Conservation (phyloP, 1,140 invertebrate genomes). For the Bombus confusus region DNA sequence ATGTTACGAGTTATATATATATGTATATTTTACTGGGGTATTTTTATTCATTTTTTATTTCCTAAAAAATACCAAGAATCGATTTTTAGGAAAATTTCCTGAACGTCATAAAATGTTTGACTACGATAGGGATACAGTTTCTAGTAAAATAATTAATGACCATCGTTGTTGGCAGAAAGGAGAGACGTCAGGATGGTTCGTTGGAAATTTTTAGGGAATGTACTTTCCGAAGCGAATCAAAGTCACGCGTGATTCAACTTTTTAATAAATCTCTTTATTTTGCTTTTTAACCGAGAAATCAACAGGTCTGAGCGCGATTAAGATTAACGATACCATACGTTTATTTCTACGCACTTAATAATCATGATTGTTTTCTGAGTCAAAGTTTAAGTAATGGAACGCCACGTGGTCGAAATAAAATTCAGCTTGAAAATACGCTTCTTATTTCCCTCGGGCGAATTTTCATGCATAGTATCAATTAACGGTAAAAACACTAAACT, state of each 20-base stretch:
- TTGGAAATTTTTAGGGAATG: not conserved
- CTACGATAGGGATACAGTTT: not conserved
- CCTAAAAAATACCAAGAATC: not conserved
- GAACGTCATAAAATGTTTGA: not conserved
- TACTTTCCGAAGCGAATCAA: not conserved
- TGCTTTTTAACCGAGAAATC: no score
- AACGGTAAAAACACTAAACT: no score
- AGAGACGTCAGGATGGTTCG: not conserved
- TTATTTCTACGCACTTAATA: no score
- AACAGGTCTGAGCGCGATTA: no score
- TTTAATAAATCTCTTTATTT: not conserved
- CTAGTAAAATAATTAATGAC: not conserved
- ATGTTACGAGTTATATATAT: not conserved
- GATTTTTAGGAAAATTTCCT: not conserved
- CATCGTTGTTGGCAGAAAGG: not conserved
- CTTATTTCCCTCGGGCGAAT: no score
- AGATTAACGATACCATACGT: no score
- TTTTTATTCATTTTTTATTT: not conserved
- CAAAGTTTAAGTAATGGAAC: no score
- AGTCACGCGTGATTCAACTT: not conserved
- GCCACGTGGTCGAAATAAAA: no score
- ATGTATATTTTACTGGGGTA: no score
- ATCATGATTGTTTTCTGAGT: no score
- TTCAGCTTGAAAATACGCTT: no score
- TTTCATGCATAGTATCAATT: no score